These are phyloP conservation scores for Drosophila parthenogenetica DNA, from an alignment of 2,888 invertebrate species.

Conservation along the genomic window DNA sequence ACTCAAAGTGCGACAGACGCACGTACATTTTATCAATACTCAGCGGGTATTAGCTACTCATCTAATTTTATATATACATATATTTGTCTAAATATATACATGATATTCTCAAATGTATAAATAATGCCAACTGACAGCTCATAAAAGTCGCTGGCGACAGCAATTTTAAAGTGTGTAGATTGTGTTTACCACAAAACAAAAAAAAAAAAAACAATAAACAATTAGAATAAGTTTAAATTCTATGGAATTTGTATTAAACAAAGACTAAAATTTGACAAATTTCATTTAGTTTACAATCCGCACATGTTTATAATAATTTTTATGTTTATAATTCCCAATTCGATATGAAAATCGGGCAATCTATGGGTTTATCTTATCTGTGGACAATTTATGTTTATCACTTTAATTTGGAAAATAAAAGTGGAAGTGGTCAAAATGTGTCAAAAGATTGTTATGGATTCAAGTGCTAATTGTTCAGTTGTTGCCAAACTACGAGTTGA, in stretches of 20 bases:
- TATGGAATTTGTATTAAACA: neutral
- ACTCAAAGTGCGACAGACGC: conserved; percentile 35
- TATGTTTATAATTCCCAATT: neutral
- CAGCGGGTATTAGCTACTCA: conserved; percentile 42
- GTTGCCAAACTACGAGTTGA: conserved; percentile 18
- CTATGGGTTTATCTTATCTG: conserved; percentile 28
- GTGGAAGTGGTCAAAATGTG: conserved; percentile 9
- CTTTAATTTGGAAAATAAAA: conserved; percentile 14
- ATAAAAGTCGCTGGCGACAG: conserved; percentile 19
- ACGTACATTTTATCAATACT: conserved; percentile 66
- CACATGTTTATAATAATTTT: neutral
- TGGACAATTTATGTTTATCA: conserved; percentile 22
- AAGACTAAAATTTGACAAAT: too few species aligned
- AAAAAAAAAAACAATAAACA: neutral
- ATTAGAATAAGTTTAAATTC: neutral
- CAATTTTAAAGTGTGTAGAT: conserved; percentile 17
- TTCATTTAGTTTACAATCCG: neutral
- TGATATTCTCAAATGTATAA: neutral
- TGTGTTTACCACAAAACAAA: neutral
- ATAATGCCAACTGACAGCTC: conserved; percentile 22
- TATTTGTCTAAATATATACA: neutral
- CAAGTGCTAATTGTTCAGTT: conserved; percentile 44
- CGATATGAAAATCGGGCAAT: conserved; percentile 3
- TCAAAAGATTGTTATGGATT: conserved; percentile 27
- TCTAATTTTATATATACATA: conserved; percentile 1